Percentiles rank a stretch among this genome's conserved stretches.
phyloP scores from a whole-genome alignment of 2,888 invertebrate species.

The Abscondita cerata region DNA sequence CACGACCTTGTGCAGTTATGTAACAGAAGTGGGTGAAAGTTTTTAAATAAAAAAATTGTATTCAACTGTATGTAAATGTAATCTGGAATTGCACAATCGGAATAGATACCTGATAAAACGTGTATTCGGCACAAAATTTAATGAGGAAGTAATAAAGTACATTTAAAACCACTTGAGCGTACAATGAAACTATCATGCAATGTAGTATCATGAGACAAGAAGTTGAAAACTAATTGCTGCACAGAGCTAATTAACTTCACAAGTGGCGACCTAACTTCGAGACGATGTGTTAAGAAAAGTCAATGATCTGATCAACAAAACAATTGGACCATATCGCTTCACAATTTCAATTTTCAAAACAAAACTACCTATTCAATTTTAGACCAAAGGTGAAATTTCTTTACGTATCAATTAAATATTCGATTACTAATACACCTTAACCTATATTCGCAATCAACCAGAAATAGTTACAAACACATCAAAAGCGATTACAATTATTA shows the following conservation, averaged over 20 bases:
- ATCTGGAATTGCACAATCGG: neutral
- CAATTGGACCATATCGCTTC: slow-evolving; percentile 14
- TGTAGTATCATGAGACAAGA: slow-evolving; percentile 33
- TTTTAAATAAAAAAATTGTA: neutral
- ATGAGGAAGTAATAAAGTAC: slow-evolving; percentile 18
- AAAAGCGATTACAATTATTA: too few relatives aligned
- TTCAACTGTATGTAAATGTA: neutral
- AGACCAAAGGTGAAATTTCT: too few relatives aligned
- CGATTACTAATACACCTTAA: too few relatives aligned
- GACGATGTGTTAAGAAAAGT: slow-evolving; percentile 36
- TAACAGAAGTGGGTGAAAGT: slow-evolving; percentile 2
- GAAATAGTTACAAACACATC: too few relatives aligned
- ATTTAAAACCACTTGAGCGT: slow-evolving; percentile 7
- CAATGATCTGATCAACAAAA: slow-evolving; percentile 40
- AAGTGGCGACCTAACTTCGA: slow-evolving; percentile 45
- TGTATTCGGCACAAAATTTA: neutral
- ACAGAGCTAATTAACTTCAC: slow-evolving; percentile 46
- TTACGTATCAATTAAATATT: too few relatives aligned
- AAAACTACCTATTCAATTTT: too few relatives aligned
- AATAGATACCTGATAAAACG: too few relatives aligned
- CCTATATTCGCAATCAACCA: too few relatives aligned
- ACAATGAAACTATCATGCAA: slow-evolving; percentile 16
- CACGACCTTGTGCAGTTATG: slow-evolving; percentile 4
- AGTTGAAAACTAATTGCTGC: slow-evolving; percentile 45
- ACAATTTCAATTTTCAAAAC: neutral